A percentile compares a stretch with the other conserved stretches of the same genome.
Evolutionary conservation across 2,797 vertebrate genomes (phyloP).

Genomic region (Sebastes hopkinsi): DNA sequence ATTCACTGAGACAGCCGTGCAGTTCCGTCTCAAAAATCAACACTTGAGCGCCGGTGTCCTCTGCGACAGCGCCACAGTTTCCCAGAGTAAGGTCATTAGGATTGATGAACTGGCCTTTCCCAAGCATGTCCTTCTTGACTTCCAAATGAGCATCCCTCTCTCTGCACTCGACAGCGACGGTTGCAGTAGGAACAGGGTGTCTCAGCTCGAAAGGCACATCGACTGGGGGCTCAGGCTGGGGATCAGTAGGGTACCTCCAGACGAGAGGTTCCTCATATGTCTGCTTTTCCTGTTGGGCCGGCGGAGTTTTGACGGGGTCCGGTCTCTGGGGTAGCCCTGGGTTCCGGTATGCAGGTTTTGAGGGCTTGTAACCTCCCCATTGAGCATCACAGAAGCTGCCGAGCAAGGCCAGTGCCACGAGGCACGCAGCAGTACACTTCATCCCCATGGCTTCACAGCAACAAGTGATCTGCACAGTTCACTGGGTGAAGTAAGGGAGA

Average conservation of each 20-base stretch:
- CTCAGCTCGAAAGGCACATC: constrained; percentile 11
- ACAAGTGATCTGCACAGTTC: constrained; percentile 49
- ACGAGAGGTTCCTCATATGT: constrained; percentile 46
- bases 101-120: constrained; percentile 62
- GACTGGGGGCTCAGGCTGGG: background rate
- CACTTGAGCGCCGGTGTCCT: constrained; percentile 41
- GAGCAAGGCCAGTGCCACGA: constrained; percentile 62
- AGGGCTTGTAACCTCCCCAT: rapidly evolving
- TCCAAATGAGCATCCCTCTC: constrained; percentile 59
- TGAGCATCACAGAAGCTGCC: constrained; percentile 63
- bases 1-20: constrained; percentile 62
- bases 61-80: constrained; percentile 30
- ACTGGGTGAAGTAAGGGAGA: constrained; percentile 57
- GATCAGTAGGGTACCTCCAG: constrained; percentile 66
- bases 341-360: background rate
- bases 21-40: constrained; percentile 69
- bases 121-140: constrained; percentile 74
- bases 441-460: constrained; percentile 67
- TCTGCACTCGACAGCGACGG: constrained; percentile 68
- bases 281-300: constrained; percentile 43
- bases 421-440: constrained; percentile 56
- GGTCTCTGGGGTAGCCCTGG: background rate
- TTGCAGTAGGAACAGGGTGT: constrained; percentile 44
- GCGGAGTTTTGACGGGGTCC: background rate
- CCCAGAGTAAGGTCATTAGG: constrained; percentile 66